Base-by-base conservation (phyloP, 2,113 vertebrate species). In the Fukomys damarensis region DNA sequence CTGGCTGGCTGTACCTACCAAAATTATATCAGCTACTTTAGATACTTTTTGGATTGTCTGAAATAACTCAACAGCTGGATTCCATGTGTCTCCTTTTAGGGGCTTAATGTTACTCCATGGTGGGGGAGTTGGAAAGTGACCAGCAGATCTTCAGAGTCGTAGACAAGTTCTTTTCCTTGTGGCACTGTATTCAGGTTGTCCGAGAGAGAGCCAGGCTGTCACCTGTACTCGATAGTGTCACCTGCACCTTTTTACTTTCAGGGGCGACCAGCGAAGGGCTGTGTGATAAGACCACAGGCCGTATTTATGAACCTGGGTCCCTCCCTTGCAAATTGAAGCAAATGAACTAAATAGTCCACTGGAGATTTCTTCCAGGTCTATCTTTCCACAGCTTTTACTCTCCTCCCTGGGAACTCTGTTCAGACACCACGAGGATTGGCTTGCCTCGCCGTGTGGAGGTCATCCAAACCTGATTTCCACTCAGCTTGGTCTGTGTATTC, bases 401-500 rank as follows among this genome's bases (percentile, higher is more conserved):
- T 41, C 14, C 79, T 96, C 56, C 61, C 83, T 86, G 72, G 89
- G 91, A 97, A 94, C 0, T 0, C 86, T 49, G 80, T 56, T 96
- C 84, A 54, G 26, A 76, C 41, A 74, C 90, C 89, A 5, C 61
- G 92, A 81, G 94, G 96, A 92, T 13, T 65, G 81, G 92, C 81
- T 86, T 81, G 84, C 81, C 96, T 92, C 35, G 32, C 86, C 82
- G 89, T 24, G 54, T 74, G 93, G 96, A 96, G 96, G 93, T 95
- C 97, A 95, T 94, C 95, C 97, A 97, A 90, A 89, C 95, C 90
- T 88, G 87, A 89, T 87, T 96, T 95, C 93, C 95, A 94, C 86
- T 94, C 63, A 93, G 63, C 63, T 93, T 91, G 63, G 63, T 91
- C 91, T 92, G 87, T 87, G 58, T 93, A 87, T 85, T 77, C 96